A percentile compares a stretch with the other conserved stretches of the same genome.
phyloP scores from a whole-genome alignment of 2,113 vertebrate species.

The Lanius collurio region DNA sequence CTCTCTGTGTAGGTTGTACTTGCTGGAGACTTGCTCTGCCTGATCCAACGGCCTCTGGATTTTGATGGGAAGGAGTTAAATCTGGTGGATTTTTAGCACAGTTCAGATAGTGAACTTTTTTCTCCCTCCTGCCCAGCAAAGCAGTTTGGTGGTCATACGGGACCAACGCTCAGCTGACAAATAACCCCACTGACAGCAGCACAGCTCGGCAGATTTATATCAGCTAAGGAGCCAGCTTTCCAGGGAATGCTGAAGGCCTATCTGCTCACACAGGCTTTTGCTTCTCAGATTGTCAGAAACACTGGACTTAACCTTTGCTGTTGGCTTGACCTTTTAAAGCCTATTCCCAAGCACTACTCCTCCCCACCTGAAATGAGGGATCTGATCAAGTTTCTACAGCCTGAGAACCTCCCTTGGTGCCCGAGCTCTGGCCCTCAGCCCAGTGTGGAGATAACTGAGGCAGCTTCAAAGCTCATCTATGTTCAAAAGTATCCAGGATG shows the following conservation, averaged over 20 bases:
- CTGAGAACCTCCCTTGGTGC: not conserved
- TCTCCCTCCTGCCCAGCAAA: not conserved
- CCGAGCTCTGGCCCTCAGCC: not conserved
- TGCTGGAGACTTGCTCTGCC: not conserved
- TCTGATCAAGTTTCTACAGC: not conserved
- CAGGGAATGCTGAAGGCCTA: not conserved
- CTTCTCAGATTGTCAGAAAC: constrained; percentile 12
- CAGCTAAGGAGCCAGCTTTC: not conserved
- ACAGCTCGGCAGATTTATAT: not conserved
- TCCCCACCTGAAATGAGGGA: not conserved
- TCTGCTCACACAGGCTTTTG: not conserved
- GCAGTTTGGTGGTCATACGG: not conserved
- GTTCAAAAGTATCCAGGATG: not conserved
- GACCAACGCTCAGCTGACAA: not conserved
- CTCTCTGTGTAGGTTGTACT: not conserved
- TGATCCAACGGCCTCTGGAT: not conserved
- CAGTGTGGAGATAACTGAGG: not conserved
- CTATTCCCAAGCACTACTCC: not conserved
- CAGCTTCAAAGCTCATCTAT: not conserved
- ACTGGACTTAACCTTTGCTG: not conserved
- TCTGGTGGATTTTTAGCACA: not conserved
- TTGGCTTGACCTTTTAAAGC: constrained; percentile 23
- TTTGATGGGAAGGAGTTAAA: not conserved
- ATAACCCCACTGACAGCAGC: not conserved
- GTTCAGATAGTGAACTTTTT: not conserved